Conservation (phyloP, 2,113 vertebrate species). For the Takifugu bimaculatus region DNA sequence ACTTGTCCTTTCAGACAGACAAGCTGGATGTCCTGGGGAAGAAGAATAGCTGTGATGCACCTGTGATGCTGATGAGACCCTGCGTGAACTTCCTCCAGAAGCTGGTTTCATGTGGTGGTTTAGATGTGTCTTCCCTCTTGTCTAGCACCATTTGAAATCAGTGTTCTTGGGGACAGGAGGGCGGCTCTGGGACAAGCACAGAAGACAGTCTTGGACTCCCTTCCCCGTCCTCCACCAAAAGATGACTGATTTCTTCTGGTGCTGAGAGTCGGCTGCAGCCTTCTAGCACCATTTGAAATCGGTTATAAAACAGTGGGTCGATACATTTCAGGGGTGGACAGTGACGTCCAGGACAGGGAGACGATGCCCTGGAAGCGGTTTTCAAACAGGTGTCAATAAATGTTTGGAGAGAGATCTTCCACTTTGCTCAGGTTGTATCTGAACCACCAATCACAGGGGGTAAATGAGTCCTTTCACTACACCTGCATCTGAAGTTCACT, state of each 20-base stretch:
- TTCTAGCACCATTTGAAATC: slow-evolving; percentile 99
- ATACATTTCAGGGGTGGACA: slow-evolving; percentile 28
- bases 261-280: slow-evolving; percentile 87
- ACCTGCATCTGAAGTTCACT: too few relatives aligned
- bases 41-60: slow-evolving; percentile 8
- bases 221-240: slow-evolving; percentile 79
- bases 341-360: background rate
- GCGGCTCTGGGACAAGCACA: slow-evolving; percentile 30
- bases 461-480: too few relatives aligned
- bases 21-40: too few relatives aligned
- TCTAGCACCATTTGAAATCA: slow-evolving; percentile 90
- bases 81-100: slow-evolving; percentile 68
- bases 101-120: slow-evolving; percentile 84
- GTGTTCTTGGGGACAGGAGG: slow-evolving; percentile 77
- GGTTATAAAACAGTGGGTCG: slow-evolving; percentile 95
- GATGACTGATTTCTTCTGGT: slow-evolving; percentile 99
- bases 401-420: too few relatives aligned
- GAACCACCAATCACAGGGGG: too few relatives aligned
- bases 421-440: too few relatives aligned
- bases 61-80: slow-evolving; percentile 18
- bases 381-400: too few relatives aligned
- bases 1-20: too few relatives aligned
- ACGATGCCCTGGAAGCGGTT: background rate
- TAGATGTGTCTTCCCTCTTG: slow-evolving; percentile 75
- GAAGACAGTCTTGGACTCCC: slow-evolving; percentile 1